Conservation (phyloP, 2,113 vertebrate species). For the Gambusia holbrooki region DNA sequence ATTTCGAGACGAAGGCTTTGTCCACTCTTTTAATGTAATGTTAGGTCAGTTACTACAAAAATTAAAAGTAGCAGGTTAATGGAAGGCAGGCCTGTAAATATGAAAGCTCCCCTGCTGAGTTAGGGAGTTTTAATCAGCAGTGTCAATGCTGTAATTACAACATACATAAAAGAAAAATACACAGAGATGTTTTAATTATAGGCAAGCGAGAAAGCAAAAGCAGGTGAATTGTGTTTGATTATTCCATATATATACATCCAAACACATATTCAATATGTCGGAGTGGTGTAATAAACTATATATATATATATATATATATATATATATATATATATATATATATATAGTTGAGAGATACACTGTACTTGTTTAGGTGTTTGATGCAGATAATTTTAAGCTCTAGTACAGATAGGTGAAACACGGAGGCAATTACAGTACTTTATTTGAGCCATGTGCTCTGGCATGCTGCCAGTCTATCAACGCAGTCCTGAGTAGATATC, state of each 20-base stretch:
- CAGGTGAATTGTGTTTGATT: slow-evolving; percentile 40
- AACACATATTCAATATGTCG: no score
- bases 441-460: slow-evolving; percentile 53
- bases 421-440: slow-evolving; percentile 19
- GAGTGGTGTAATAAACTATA: neutral
- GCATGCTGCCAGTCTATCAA: slow-evolving; percentile 37
- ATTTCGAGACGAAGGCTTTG: neutral
- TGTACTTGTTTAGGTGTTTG: neutral
- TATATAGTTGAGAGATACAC: no score
- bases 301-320: neutral
- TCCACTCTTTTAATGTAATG: neutral
- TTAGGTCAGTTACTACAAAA: neutral
- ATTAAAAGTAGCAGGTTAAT: neutral
- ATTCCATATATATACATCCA: slow-evolving; percentile 15
- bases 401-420: neutral
- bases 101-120: slow-evolving; percentile 40
- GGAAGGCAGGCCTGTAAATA: neutral
- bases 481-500: slow-evolving; percentile 52
- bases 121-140: slow-evolving; percentile 64
- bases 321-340: no score
- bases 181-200: slow-evolving; percentile 56
- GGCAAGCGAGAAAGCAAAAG: slow-evolving; percentile 13
- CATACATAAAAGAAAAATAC: slow-evolving; percentile 53
- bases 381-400: neutral
- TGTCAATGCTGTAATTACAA: slow-evolving; percentile 54